Evolutionary conservation across 1,140 invertebrate genomes (phyloP).

Genomic region (Grapholita molesta): DNA sequence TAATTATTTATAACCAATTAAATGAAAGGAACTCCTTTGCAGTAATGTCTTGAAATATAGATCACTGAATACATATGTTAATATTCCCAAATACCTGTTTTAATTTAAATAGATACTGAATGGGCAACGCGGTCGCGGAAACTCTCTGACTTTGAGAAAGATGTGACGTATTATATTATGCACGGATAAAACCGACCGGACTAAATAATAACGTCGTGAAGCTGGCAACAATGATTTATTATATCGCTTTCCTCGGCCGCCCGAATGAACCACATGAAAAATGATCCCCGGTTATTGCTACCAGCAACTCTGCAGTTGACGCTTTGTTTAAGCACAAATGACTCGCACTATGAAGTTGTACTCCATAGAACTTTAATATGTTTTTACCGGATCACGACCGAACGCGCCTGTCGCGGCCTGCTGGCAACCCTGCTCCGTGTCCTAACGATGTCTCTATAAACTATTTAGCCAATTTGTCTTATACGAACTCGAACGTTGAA

Average conservation of each 20-base stretch:
- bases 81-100: not conserved
- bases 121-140: not conserved
- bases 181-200: constrained; percentile 63
- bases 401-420: constrained; percentile 22
- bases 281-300: constrained; percentile 73
- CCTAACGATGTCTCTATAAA: constrained; percentile 5
- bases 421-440: not conserved
- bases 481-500: not conserved
- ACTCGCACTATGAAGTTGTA: constrained; percentile 70
- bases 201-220: constrained; percentile 74
- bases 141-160: constrained; percentile 20
- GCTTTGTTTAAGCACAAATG: constrained; percentile 77
- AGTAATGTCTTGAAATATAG: not conserved
- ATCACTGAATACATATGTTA: not conserved
- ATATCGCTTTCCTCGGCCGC: constrained; percentile 73
- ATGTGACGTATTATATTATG: constrained; percentile 56
- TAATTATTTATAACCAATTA: no score
- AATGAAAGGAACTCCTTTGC: no score
- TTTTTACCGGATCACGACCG: constrained; percentile 55
- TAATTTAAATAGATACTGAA: not conserved
- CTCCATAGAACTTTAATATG: constrained; percentile 52
- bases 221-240: constrained; percentile 76
- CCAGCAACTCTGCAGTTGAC: constrained; percentile 71
- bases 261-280: constrained; percentile 76
- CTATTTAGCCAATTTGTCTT: not conserved